A percentile compares a stretch with the other conserved stretches of the same genome.
Evolutionary conservation across 2,888 invertebrate genomes (phyloP).

Genomic region (Alviniconcha strummeri): DNA sequence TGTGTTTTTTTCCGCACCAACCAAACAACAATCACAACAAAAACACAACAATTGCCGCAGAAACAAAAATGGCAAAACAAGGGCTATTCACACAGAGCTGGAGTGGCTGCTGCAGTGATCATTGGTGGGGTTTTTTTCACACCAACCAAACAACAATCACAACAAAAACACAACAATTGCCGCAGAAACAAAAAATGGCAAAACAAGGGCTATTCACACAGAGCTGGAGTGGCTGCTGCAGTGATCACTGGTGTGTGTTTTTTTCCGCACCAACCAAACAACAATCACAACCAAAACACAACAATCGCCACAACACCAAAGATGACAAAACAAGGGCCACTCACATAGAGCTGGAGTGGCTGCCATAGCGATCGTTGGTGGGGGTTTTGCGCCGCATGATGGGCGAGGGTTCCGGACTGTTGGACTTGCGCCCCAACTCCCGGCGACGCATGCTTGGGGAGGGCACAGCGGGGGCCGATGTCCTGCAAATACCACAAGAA

Average conservation of each 20-base stretch:
- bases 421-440: conserved; percentile 42
- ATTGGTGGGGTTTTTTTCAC: too few relatives aligned
- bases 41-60: background rate
- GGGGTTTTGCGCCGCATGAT: conserved; percentile 39
- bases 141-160: too few relatives aligned
- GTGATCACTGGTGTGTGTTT: too few relatives aligned
- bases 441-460: conserved; percentile 56
- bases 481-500: background rate
- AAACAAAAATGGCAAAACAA: too few relatives aligned
- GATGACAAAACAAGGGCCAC: background rate
- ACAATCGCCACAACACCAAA: background rate
- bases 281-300: background rate
- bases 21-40: background rate
- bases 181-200: background rate
- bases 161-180: too few relatives aligned
- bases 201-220: too few relatives aligned
- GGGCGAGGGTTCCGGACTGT: conserved; percentile 58
- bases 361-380: conserved; percentile 31
- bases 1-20: background rate
- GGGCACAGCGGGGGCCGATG: conserved; percentile 20
- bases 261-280: background rate
- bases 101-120: too few relatives aligned
- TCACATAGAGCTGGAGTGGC: conserved; percentile 49
- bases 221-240: too few relatives aligned
- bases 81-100: too few relatives aligned